These are phyloP conservation scores for Palloptera scutellata DNA, from an alignment of 2,888 invertebrate genomes.

Conservation along the genomic window DNA sequence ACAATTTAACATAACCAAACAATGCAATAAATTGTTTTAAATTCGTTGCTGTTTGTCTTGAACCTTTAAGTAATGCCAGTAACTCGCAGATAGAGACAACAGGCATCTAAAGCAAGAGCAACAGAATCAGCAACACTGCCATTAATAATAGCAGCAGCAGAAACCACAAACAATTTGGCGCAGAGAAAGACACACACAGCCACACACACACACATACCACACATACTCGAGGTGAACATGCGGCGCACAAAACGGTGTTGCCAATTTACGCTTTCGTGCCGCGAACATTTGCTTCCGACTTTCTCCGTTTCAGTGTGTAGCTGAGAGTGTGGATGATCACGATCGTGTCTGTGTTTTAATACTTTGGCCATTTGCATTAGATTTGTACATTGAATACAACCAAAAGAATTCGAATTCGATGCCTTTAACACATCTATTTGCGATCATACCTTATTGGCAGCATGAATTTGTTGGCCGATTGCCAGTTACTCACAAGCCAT, in stretches of 20 bases:
- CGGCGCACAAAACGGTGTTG: constrained; percentile 11
- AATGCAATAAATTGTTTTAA: constrained; percentile 3
- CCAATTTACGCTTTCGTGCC: constrained; percentile 14
- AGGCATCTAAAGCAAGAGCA: neutral
- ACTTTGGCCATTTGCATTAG: too few relatives aligned
- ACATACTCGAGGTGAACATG: neutral
- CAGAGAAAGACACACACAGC: neutral
- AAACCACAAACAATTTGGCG: neutral
- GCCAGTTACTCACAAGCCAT: too few relatives aligned
- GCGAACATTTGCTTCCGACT: constrained; percentile 28
- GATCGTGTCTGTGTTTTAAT: neutral
- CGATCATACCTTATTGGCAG: too few relatives aligned
- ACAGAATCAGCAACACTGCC: neutral
- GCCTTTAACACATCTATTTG: too few relatives aligned
- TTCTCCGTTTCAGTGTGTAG: constrained; percentile 22
- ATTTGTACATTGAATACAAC: too few relatives aligned
- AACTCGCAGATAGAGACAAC: neutral
- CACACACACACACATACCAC: neutral
- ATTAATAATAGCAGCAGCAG: neutral
- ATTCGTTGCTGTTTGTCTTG: neutral
- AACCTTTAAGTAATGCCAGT: constrained; percentile 8
- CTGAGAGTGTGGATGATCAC: neutral
- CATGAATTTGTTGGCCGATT: too few relatives aligned
- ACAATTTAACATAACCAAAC: constrained; percentile 13
- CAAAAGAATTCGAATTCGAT: too few relatives aligned